phyloP scores from a whole-genome alignment of 2,113 vertebrate species.

The Dipodomys ordii region DNA sequence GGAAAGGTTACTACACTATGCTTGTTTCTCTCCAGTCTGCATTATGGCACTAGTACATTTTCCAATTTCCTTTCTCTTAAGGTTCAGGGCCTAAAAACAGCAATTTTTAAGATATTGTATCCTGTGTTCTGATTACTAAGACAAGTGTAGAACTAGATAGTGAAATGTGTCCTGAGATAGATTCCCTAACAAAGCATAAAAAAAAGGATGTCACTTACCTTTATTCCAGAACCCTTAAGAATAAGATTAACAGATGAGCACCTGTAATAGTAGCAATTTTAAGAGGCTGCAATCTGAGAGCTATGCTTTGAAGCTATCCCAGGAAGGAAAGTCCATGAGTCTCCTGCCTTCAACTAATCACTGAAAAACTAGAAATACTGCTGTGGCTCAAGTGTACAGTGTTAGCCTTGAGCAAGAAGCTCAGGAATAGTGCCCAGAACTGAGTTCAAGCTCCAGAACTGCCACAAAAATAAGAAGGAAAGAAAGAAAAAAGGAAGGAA shows the following conservation, averaged over 20 bases:
- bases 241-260: background rate
- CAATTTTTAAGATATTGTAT: background rate
- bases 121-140: background rate
- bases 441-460: too few species aligned
- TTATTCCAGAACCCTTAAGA: background rate
- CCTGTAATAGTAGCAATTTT: too few species aligned
- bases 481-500: too few species aligned
- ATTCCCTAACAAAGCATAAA: background rate
- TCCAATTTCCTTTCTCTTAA: background rate
- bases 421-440: too few species aligned
- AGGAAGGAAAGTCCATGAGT: too few species aligned
- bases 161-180: background rate
- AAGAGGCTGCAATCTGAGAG: too few species aligned
- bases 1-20: background rate
- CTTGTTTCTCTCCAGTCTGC: background rate
- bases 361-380: too few species aligned
- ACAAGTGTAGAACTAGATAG: background rate
- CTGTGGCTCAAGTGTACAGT: too few species aligned
- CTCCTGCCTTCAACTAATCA: too few species aligned
- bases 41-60: background rate
- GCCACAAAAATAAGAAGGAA: too few species aligned
- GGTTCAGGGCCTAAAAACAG: background rate
- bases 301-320: too few species aligned
- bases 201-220: conserved; percentile 1
- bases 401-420: too few species aligned